Evolutionary conservation across 2,113 vertebrate genomes (phyloP), one percentile per base, ranked within the genome.

Genomic region (Eptesicus fuscus): DNA sequence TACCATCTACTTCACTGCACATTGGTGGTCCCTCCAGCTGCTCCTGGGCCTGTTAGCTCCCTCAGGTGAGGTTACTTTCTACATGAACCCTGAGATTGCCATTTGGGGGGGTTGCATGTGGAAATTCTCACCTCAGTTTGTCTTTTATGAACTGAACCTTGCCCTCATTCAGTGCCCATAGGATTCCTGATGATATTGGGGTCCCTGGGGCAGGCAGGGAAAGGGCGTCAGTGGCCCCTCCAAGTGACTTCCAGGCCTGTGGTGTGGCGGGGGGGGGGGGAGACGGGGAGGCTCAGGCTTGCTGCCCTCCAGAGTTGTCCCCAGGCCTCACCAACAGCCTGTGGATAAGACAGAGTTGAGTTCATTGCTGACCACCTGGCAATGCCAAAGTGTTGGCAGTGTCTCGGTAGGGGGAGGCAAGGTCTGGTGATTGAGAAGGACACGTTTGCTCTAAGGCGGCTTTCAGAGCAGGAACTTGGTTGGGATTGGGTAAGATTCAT

Each of bases 261-360:
- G 59, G 42, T 0, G 42, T 0, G n/a, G 1, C 13, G 22, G 47
- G 42, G 63, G 20, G n/a, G n/a, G n/a, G n/a, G n/a, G n/a, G n/a
- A n/a, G n/a, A n/a, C n/a, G n/a, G n/a, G n/a, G n/a, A n/a, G n/a
- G 22, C 16, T 20, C 18, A 8, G 10, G 59, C 42, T 23, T 3
- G 1, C 35, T 8, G 28, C 44, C 35, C 6, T 53, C 18, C 14
- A 14, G 22, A 12, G 9, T 20, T 9, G 40, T 77, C 32, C 86
- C 44, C 18, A 28, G 53, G 16, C 40, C 51, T 73, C 30, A 35
- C 32, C 30, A 56, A 42, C 10, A 20, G 51, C 20, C 40, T 78
- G 2, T 51, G 71, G 42, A n/a, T 44, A 79, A 90, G 28, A 37
- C 51, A 49, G 42, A 59, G 79, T 37, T 32, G 37, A 71, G 9